Base-by-base conservation (phyloP, 2,888 invertebrate genomes). In the Erebia aethiops region DNA sequence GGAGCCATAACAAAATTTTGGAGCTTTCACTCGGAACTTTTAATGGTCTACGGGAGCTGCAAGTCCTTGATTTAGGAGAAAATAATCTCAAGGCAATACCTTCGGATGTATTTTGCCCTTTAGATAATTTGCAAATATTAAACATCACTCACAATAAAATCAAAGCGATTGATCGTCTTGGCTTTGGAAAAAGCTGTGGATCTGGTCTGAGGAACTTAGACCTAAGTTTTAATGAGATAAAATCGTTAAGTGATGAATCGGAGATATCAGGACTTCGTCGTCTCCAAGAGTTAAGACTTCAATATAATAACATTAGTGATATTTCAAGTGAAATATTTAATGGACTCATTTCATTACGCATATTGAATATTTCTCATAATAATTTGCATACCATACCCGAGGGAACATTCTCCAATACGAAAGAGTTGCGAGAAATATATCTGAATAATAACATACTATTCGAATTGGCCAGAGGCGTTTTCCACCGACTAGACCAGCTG, bases 331-430 rank as follows among this genome's bases (percentile, higher is more conserved):
- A 97, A 84, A 95, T 97, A 7, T 95, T 98, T 79, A 95, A 96
- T 77, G 97, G 97, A 62, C 94, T 98, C 72, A 95, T 96, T 75
- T 96, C 96, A 66, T 91, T 98, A 81, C 95, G 97, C 78, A 95
- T 97, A 73, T 93, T 99, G 76, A 98, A 98, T 90, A 93, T 98
- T 81, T 97, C 98, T 70, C 96, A 96, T 88, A 99, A 99, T 89
- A 95, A 95, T 79, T 91, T 99, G 80, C 96, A 96, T 79, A 95
- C 95, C 56, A 90, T 98, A 85, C 98, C 98, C 9, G 96, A 97
- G 79, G 96, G 96, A 74, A 93, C 98, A 74, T 98, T 98, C 83
- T 95, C 96, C 67, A 96, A 96, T 82, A 96, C 96, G 79, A 95
- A 96, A 81, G 97, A 98, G 87, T 92, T 97, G 77, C 95, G 97